Evolutionary conservation across 1,140 invertebrate species (phyloP), one percentile per base, ranked within the genome.

Genomic region (Philopotamus ludificatus): DNA sequence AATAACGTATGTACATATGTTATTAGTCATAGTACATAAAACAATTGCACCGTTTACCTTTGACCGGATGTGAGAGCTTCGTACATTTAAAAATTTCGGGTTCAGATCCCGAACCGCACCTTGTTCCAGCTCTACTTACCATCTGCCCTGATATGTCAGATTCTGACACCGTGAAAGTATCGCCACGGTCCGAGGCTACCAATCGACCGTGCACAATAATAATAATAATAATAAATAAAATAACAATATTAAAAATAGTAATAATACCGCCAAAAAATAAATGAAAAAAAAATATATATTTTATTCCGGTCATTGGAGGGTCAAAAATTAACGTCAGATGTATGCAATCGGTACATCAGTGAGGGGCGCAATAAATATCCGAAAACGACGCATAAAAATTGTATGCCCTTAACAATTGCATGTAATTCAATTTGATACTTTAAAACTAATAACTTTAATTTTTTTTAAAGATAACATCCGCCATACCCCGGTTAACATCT

Each of bases 331-430:
- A n/a, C n/a, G n/a, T n/a, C n/a, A n/a, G 44, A 28, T 28, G 50
- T 18, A 42, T 26, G 42, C 28, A 62, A 62, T 62, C 49, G 34
- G 22, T 12, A n/a, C 42, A 63, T 63, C 49, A 51, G 22, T 41
- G 10, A 21, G 53, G 28, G 21, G 28, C 12, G 61, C 50, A 54
- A 63, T 63, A 63, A 63, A 63, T 63, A 63, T 20, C 41, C 49
- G 57, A 15, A 8, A 60, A 26, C 18, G 20, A 22, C 22, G 39
- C 44, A 47, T 16, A 20, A 47, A 58, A 58, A 58, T 58, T 58
- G 21, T 39, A 44, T 41, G 34, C 41, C 8, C 44, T 39, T 25
- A 58, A 22, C 15, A 58, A 44, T 23, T 41, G 34, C 42, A 58
- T 58, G 54, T 58, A 42, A 34, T 12, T 25, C 39, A 58, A 58